Evolutionary conservation across 2,113 vertebrate genomes (phyloP).

Genomic region (Etia nguti): DNA sequence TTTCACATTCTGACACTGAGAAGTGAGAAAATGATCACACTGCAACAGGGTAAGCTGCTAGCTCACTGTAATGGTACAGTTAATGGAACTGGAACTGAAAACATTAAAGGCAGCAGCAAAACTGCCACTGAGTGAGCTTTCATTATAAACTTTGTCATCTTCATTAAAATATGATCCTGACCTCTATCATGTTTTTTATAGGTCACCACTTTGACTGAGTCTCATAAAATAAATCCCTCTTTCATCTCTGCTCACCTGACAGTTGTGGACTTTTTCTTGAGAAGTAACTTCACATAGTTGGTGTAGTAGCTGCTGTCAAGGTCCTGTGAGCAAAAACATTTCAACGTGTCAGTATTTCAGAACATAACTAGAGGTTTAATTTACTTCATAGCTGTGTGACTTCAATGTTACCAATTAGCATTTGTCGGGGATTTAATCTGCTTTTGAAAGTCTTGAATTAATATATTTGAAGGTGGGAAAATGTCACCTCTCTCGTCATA

Average conservation of each 20-base stretch:
- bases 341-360: neutral
- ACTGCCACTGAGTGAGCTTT: neutral
- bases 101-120: neutral
- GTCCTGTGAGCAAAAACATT: slow-evolving; percentile 56
- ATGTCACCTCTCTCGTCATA: slow-evolving; percentile 15
- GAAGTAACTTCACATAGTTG: slow-evolving; percentile 76
- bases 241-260: slow-evolving; percentile 39
- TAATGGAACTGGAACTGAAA: neutral
- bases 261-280: slow-evolving; percentile 64
- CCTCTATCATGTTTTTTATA: neutral
- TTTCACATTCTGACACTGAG: neutral
- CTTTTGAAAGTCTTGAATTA: neutral
- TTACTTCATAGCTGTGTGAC: neutral
- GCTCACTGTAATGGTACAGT: neutral
- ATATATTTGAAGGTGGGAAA: neutral
- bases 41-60: neutral
- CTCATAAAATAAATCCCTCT: neutral
- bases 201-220: neutral
- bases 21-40: neutral
- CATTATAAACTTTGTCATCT: neutral
- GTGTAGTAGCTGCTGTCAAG: slow-evolving; percentile 68
- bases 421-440: neutral
- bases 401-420: neutral
- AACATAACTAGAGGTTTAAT: neutral
- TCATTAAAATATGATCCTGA: neutral